These are phyloP conservation scores for Steatornis caripensis DNA, from an alignment of 2,113 vertebrate species.

Conservation along the genomic window DNA sequence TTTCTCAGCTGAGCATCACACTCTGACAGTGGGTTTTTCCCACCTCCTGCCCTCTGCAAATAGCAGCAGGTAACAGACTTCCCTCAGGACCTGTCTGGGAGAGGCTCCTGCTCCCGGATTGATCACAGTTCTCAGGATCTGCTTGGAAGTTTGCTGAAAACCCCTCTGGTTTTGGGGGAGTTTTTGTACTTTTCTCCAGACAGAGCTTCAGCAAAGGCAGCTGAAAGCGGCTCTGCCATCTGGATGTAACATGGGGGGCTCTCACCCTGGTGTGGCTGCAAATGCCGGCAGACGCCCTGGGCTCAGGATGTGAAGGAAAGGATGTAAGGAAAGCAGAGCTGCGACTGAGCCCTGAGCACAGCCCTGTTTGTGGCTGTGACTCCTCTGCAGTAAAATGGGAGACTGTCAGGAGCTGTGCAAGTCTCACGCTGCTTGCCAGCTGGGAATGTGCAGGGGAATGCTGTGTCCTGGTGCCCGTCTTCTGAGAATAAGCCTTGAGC, in stretches of 20 bases:
- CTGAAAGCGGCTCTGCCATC: not conserved
- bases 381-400: not conserved
- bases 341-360: not conserved
- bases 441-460: not conserved
- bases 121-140: not conserved
- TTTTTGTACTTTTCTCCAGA: not conserved
- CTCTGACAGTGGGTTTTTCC: not conserved
- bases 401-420: not conserved
- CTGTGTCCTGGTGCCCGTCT: not conserved
- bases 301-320: rapidly evolving
- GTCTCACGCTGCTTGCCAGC: not conserved
- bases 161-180: too few species aligned
- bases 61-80: not conserved
- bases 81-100: not conserved
- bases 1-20: not conserved
- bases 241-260: not conserved
- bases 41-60: not conserved
- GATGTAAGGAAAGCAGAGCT: not conserved
- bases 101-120: not conserved
- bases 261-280: not conserved
- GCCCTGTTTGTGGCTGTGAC: not conserved
- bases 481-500: not conserved
- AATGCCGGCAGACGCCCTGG: not conserved
- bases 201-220: not conserved
- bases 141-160: not conserved